These are phyloP conservation scores for Epinephelus moara DNA, from an alignment of 2,113 vertebrate species.

Conservation along the genomic window DNA sequence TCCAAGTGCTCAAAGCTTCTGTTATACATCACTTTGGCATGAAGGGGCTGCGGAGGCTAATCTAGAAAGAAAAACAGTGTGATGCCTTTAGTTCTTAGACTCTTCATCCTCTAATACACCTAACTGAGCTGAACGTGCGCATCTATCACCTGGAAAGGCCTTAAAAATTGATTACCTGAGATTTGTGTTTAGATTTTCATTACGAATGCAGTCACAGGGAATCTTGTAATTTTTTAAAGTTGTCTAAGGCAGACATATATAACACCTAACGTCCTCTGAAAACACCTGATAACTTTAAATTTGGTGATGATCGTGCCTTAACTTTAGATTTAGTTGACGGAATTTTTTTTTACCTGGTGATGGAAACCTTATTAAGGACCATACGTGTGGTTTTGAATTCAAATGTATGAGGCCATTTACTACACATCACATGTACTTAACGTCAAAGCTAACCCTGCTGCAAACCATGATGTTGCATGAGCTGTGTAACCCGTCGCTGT, in stretches of 20 bases:
- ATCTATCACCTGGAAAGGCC: slow-evolving; percentile 25
- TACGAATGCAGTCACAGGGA: not conserved
- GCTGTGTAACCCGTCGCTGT: not conserved
- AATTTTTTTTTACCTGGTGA: too few species aligned
- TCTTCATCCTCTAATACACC: slow-evolving; percentile 29
- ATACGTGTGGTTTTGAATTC: not conserved
- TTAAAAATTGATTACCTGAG: slow-evolving; percentile 39
- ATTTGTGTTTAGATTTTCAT: slow-evolving; percentile 41
- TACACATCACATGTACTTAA: too few species aligned
- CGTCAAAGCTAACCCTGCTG: too few species aligned
- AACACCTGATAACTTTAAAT: not conserved
- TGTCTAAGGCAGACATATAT: not conserved
- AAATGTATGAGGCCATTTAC: not conserved
- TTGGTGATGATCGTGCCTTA: not conserved
- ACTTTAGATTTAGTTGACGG: not conserved
- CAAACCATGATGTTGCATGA: not conserved
- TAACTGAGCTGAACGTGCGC: slow-evolving; percentile 16
- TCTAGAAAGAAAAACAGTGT: slow-evolving; percentile 51
- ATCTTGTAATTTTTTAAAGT: not conserved
- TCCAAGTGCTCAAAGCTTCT: slow-evolving; percentile 36
- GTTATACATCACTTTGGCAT: slow-evolving; percentile 58
- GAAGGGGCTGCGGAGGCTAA: slow-evolving; percentile 41
- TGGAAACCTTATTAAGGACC: too few species aligned
- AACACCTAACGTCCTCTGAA: too few species aligned
- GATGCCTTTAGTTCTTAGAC: slow-evolving; percentile 14